Evolutionary conservation across 2,797 vertebrate genomes (phyloP).

Genomic region (Sebastiscus tertius): DNA sequence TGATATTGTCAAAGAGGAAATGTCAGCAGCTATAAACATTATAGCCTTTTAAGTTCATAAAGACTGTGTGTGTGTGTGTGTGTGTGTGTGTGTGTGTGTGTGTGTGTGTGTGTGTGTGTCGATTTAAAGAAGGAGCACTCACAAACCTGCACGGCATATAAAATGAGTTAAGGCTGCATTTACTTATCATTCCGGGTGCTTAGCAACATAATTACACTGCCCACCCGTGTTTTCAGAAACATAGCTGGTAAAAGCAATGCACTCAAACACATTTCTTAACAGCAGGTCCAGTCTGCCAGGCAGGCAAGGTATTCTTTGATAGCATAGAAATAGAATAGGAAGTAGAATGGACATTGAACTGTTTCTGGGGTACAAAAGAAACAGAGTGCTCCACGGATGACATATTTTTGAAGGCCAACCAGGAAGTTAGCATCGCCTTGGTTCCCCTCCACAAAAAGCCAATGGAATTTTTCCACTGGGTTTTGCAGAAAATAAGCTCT

Average conservation of each 20-base stretch:
- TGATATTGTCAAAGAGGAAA: conserved; percentile 9
- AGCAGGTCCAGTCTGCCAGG: background rate
- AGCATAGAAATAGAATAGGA: too few species aligned
- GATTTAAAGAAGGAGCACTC: background rate
- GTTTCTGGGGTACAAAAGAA: too few species aligned
- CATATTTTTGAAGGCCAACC: too few species aligned
- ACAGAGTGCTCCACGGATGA: too few species aligned
- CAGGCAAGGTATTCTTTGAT: too few species aligned
- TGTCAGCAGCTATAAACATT: conserved; percentile 12
- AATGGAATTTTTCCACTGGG: too few species aligned
- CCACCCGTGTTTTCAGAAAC: background rate
- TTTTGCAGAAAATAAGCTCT: too few species aligned
- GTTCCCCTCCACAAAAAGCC: too few species aligned
- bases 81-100: background rate
- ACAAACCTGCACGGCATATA: background rate
- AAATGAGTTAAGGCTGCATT: background rate
- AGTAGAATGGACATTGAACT: too few species aligned
- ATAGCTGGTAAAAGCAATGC: background rate
- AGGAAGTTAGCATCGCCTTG: too few species aligned
- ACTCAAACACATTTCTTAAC: background rate
- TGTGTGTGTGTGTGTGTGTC: too few species aligned
- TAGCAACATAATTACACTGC: conserved; percentile 23
- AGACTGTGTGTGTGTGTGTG: background rate
- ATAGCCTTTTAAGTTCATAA: background rate
- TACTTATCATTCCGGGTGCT: background rate